These are phyloP conservation scores for Daphoenositta chrysoptera DNA, from an alignment of 2,113 vertebrate species.

Conservation along the genomic window DNA sequence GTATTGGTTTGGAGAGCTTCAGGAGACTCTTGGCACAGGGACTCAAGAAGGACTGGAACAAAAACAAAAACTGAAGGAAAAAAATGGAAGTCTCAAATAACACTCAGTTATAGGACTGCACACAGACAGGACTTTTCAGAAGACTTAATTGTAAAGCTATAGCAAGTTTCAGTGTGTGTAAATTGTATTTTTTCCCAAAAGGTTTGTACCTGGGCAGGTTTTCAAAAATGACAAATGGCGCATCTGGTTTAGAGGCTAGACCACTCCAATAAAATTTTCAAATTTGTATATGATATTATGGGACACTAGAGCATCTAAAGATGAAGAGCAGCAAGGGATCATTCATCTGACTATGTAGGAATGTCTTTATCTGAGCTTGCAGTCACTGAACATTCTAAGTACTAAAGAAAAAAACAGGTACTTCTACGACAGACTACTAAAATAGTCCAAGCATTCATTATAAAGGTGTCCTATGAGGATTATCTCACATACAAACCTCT, in stretches of 20 bases:
- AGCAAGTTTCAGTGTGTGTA: not conserved
- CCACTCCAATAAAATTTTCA: not conserved
- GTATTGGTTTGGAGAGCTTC: not conserved
- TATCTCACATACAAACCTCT: not conserved
- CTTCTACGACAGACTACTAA: not conserved
- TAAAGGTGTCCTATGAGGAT: not conserved
- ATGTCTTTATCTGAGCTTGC: not conserved
- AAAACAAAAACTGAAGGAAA: not conserved
- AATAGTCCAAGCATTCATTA: not conserved
- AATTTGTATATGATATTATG: not conserved
- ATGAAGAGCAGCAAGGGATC: not conserved
- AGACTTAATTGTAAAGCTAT: not conserved
- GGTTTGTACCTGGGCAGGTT: not conserved
- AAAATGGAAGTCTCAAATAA: not conserved
- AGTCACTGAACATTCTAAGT: not conserved
- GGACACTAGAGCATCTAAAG: not conserved
- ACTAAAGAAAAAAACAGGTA: not conserved
- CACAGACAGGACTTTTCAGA: not conserved
- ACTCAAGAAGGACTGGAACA: not conserved
- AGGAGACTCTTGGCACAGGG: not conserved
- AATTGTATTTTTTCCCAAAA: not conserved
- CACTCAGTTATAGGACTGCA: not conserved
- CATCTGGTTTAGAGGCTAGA: not conserved
- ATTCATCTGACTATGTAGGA: not conserved
- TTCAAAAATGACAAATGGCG: not conserved